phyloP scores from a whole-genome alignment of 2,113 vertebrate genomes.

The rabbit (Oryctolagus cuniculus) region DNA sequence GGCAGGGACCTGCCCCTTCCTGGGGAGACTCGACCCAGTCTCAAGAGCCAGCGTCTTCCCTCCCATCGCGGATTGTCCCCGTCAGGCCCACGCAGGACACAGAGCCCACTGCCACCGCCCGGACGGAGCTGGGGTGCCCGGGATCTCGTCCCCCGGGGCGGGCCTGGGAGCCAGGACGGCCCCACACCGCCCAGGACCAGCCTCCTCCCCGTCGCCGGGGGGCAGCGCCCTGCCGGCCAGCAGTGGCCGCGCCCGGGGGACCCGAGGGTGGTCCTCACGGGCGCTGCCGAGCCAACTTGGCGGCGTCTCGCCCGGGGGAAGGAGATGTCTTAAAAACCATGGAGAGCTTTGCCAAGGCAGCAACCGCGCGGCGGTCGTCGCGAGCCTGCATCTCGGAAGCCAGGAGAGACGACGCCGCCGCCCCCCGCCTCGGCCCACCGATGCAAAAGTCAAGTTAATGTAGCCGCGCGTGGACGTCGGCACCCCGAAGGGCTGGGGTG shows the following conservation, averaged over 20 bases:
- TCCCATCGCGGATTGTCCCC: constrained; percentile 5
- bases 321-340: constrained; percentile 58
- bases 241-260: background rate
- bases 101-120: background rate
- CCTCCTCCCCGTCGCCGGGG: constrained; percentile 5
- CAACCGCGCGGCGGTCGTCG: no score
- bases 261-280: background rate
- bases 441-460: background rate
- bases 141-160: background rate
- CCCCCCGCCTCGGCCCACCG: background rate
- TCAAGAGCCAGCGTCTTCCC: background rate
- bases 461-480: background rate
- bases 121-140: background rate
- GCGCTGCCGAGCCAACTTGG: constrained; percentile 9
- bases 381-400: no score
- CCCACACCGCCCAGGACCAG: background rate
- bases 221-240: background rate
- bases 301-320: constrained; percentile 55
- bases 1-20: background rate
- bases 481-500: background rate
- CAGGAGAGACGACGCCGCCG: no score
- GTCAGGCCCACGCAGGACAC: background rate
- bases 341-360: constrained; percentile 68
- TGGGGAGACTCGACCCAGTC: background rate
- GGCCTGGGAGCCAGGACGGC: background rate